Conservation (phyloP, 2,888 invertebrate genomes). For the Cosmia trapezina region DNA sequence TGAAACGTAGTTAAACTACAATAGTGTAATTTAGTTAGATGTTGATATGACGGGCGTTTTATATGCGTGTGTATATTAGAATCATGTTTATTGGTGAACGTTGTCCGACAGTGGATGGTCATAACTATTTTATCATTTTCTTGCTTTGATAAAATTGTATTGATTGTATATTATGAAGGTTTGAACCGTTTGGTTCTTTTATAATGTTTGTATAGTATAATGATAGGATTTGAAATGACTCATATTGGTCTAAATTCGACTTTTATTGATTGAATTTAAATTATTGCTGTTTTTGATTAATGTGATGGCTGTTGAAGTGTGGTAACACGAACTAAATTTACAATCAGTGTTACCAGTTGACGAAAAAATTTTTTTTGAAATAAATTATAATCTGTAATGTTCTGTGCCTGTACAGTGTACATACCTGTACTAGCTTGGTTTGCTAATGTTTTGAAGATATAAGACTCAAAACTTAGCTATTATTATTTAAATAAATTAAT, state of each 20-base stretch:
- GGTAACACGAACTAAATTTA: conserved; percentile 23
- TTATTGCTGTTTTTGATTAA: conserved; percentile 14
- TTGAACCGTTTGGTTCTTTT: conserved; percentile 13
- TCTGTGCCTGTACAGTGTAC: conserved; percentile 23
- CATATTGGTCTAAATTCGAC: conserved; percentile 17
- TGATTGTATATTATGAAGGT: conserved; percentile 1
- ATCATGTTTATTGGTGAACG: conserved; percentile 57
- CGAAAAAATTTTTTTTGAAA: conserved; percentile 6
- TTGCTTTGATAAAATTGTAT: conserved; percentile 8
- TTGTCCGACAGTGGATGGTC: conserved; percentile 57
- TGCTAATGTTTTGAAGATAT: conserved; percentile 24
- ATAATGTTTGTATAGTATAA: not conserved
- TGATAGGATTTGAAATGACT: not conserved
- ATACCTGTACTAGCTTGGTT: conserved; percentile 2
- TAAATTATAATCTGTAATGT: conserved; percentile 13
- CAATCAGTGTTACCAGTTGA: conserved; percentile 22
- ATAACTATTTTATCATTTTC: not conserved
- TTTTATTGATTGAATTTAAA: conserved; percentile 1
- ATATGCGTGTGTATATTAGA: conserved; percentile 51
- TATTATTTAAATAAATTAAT: not conserved
- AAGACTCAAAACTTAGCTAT: conserved; percentile 18
- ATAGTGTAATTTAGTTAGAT: conserved; percentile 64
- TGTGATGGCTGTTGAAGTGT: conserved; percentile 4
- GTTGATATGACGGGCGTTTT: conserved; percentile 59
- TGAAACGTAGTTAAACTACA: conserved; percentile 81